phyloP scores from a whole-genome alignment of 2,113 vertebrate genomes.

The Chiloscyllium plagiosum region DNA sequence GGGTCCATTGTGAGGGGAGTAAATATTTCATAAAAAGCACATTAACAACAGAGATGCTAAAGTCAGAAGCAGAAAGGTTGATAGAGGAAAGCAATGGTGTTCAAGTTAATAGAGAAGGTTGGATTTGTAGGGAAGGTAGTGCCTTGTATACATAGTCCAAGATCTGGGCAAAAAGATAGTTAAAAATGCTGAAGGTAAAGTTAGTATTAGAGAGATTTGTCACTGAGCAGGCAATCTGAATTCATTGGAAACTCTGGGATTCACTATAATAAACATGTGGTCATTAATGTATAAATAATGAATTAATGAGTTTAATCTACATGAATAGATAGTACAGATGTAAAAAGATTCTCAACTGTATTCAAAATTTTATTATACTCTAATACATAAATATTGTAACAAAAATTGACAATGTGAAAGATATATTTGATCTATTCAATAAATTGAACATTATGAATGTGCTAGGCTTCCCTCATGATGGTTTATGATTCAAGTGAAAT shows the following conservation, averaged over 20 bases:
- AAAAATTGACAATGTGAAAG: neutral
- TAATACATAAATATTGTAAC: neutral
- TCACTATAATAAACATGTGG: neutral
- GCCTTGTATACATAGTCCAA: neutral
- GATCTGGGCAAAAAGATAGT: neutral
- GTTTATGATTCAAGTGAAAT: neutral
- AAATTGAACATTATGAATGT: neutral
- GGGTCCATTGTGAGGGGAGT: neutral
- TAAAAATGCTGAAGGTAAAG: neutral
- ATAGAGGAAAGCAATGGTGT: neutral
- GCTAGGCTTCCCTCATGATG: neutral
- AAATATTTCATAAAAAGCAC: neutral
- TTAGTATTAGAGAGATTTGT: neutral
- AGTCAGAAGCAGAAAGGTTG: neutral
- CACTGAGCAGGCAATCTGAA: neutral
- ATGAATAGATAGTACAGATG: neutral
- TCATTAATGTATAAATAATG: neutral
- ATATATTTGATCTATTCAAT: neutral
- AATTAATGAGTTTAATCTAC: neutral
- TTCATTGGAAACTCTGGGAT: neutral
- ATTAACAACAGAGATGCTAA: neutral
- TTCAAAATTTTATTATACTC: neutral
- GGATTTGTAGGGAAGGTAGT: neutral
- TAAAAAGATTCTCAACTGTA: neutral
- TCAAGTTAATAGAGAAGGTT: too few species aligned